Evolutionary conservation across 2,797 vertebrate genomes (phyloP), one percentile per base, ranked within the genome.

Genomic region (Sphenodon punctatus): DNA sequence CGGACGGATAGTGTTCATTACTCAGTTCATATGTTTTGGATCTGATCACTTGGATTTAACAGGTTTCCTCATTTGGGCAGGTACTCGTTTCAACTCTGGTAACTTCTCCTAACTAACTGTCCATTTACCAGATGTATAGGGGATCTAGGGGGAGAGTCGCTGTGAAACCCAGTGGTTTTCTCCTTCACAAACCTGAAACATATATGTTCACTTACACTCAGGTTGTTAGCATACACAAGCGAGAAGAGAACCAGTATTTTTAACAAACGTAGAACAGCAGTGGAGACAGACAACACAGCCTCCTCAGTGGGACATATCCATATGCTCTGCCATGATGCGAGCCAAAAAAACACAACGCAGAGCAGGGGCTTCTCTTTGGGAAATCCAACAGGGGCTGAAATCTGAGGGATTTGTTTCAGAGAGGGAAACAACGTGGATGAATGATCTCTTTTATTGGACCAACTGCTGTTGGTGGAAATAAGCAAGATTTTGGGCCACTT

Each of bases 211-310:
- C 68, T 90, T 88, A 85, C 84, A 88, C 80, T 86, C 88, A 89
- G 88, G 80, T 91, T 92, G 88, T 88, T 92, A 91, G 90, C 88
- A 84, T 63, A 91, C 65, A 89, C 36, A 84, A 92, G 88, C 78
- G 88, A 90, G 84, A 90, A 85, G 61, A 77, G 72, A 92, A 86
- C 72, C 65, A 75, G 79, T 92, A 92, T 92, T 93, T 92, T 91
- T 92, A 92, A 89, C 91, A 91, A 53, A 91, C 89, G 90, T 91
- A 90, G 78, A 89, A 89, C 38, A 92, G 85, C 89, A 87, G 88
- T 90, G 87, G 88, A 91, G 88, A 91, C 79, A 85, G 90, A 91
- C 88, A 92, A 90, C 88, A 89, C 89, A 91, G 82, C 91, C 91
- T 89, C 89, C 77, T 0, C 90, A 92, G 83, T 88, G 72, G 89